Conservation (phyloP, 2,113 vertebrate genomes). For the Rhea americana region DNA sequence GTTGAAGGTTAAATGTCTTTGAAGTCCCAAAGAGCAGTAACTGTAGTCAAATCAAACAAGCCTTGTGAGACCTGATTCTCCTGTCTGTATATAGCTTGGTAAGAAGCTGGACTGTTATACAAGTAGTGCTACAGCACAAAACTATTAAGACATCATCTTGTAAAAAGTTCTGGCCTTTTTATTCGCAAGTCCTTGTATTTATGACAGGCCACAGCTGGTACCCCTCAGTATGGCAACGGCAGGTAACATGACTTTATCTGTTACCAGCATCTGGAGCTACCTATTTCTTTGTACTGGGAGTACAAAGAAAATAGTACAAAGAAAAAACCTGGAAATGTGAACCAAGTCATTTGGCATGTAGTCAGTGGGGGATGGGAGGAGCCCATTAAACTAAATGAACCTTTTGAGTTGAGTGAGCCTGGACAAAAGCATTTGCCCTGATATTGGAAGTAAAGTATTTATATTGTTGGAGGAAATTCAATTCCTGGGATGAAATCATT, state of each 20-base stretch:
- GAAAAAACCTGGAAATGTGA: neutral
- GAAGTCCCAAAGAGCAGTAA: constrained; percentile 16
- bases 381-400: neutral
- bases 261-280: neutral
- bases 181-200: neutral
- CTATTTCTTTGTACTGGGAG: neutral
- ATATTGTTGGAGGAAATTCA: neutral
- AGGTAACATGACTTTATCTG: neutral
- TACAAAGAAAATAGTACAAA: neutral
- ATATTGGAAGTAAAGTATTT: neutral
- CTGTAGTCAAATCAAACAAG: neutral
- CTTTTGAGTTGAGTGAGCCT: neutral
- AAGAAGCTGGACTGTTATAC: neutral
- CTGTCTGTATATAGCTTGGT: neutral
- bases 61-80: neutral
- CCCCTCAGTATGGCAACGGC: neutral
- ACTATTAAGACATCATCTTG: neutral
- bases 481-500: neutral
- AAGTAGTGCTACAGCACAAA: neutral
- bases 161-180: neutral
- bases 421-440: neutral
- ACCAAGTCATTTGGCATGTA: neutral
- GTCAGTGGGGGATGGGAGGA: fast-evolving
- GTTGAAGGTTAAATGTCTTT: constrained; percentile 48
- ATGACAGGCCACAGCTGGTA: neutral